A percentile compares a stretch with the other conserved stretches of the same genome.
phyloP scores from a whole-genome alignment of 2,888 invertebrate genomes.

The Hemicrepidius hirtus region DNA sequence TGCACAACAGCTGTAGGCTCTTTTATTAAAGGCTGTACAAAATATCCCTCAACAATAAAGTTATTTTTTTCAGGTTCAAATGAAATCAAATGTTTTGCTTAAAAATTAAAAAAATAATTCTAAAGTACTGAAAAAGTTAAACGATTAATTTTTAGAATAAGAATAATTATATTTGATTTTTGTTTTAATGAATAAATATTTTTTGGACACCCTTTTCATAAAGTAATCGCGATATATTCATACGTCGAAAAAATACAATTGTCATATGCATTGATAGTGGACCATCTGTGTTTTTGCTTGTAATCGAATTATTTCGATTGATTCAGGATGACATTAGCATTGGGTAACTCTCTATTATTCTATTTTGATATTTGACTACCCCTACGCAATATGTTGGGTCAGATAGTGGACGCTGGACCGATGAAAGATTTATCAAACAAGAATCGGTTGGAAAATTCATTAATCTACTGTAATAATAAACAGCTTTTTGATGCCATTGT shows the following conservation, averaged over 20 bases:
- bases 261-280: constrained; percentile 64
- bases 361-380: constrained; percentile 69
- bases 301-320: constrained; percentile 49
- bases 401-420: constrained; percentile 59
- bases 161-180: no score
- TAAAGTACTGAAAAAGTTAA: no score
- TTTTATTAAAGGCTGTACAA: constrained; percentile 56
- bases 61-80: background rate
- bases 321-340: constrained; percentile 51
- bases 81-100: background rate
- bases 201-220: constrained; percentile 58
- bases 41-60: no score
- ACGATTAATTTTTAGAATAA: no score
- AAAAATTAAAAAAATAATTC: no score
- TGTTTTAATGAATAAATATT: background rate
- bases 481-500: background rate
- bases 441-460: constrained; percentile 28
- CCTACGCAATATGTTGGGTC: constrained; percentile 68
- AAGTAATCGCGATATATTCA: constrained; percentile 65
- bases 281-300: constrained; percentile 58
- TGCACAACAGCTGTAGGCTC: constrained; percentile 58
- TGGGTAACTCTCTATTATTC: constrained; percentile 65
- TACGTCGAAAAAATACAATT: constrained; percentile 67
- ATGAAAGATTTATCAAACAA: constrained; percentile 55
- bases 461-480: constrained; percentile 21